Evolutionary conservation across 2,888 invertebrate genomes (phyloP).

Genomic region (Lordiphosa fenestrarum): DNA sequence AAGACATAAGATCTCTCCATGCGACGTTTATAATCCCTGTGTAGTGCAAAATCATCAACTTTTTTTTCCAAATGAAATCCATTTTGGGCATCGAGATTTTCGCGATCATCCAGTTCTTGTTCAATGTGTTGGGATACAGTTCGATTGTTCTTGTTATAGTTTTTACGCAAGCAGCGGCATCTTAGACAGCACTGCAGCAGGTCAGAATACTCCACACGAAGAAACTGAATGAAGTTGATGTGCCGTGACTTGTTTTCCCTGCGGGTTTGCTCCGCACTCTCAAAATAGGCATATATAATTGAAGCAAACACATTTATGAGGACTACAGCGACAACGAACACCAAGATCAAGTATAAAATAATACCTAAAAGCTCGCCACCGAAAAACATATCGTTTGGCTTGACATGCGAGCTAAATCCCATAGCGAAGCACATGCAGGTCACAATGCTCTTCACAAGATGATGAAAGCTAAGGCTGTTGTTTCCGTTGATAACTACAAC

Average conservation of each 20-base stretch:
- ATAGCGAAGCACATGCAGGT: slow-evolving; percentile 67
- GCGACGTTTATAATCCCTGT: slow-evolving; percentile 25
- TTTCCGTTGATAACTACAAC: slow-evolving; percentile 72
- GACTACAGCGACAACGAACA: slow-evolving; percentile 64
- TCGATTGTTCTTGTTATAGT: slow-evolving; percentile 20
- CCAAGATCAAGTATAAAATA: slow-evolving; percentile 60
- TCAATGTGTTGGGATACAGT: slow-evolving; percentile 50
- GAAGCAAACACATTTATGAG: slow-evolving; percentile 75
- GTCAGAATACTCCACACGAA: slow-evolving; percentile 46
- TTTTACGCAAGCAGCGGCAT: neutral
- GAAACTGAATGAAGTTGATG: slow-evolving; percentile 66
- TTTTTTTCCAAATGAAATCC: neutral
- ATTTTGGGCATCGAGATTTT: neutral
- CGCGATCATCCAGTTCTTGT: slow-evolving; percentile 8
- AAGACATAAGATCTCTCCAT: slow-evolving; percentile 18
- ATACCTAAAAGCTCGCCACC: slow-evolving; percentile 69
- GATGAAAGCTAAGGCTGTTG: slow-evolving; percentile 53
- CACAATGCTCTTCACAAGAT: slow-evolving; percentile 50
- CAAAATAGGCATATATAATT: slow-evolving; percentile 67
- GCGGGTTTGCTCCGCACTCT: slow-evolving; percentile 29
- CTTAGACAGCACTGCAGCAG: neutral
- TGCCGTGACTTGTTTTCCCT: neutral
- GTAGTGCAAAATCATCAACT: slow-evolving; percentile 9
- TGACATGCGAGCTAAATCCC: slow-evolving; percentile 58
- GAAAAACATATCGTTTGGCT: slow-evolving; percentile 50